phyloP scores from a whole-genome alignment of 2,113 vertebrate species.

The Pitta sordida region DNA sequence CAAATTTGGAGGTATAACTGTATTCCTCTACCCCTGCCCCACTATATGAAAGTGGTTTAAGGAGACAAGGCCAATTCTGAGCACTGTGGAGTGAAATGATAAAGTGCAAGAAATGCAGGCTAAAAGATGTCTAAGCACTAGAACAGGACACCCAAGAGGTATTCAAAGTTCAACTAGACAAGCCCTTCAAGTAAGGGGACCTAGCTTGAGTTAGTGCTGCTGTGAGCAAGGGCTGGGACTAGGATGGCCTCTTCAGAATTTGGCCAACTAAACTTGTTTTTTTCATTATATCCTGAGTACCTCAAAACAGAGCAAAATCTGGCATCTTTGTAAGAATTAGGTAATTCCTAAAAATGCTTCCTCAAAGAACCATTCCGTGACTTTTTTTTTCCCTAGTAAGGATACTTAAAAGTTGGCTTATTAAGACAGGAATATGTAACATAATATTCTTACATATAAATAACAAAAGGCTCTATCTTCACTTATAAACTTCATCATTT shows the following conservation, averaged over 20 bases:
- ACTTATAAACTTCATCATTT: neutral
- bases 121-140: neutral
- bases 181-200: neutral
- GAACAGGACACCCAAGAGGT: neutral
- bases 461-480: neutral
- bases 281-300: neutral
- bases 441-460: neutral
- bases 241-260: neutral
- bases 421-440: neutral
- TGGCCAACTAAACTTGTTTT: neutral
- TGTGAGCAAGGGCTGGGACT: neutral
- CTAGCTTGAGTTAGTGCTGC: neutral
- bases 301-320: neutral
- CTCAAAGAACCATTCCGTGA: neutral
- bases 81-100: neutral
- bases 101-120: neutral
- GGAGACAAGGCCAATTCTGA: neutral
- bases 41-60: neutral
- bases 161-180: neutral
- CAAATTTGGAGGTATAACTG: no score
- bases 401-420: neutral
- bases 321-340: neutral
- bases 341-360: neutral
- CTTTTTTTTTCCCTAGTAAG: neutral
- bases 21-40: accelerated